A percentile compares a stretch with the other conserved stretches of the same genome.
phyloP scores from a whole-genome alignment of 2,113 vertebrate species.

The Passer montanus region DNA sequence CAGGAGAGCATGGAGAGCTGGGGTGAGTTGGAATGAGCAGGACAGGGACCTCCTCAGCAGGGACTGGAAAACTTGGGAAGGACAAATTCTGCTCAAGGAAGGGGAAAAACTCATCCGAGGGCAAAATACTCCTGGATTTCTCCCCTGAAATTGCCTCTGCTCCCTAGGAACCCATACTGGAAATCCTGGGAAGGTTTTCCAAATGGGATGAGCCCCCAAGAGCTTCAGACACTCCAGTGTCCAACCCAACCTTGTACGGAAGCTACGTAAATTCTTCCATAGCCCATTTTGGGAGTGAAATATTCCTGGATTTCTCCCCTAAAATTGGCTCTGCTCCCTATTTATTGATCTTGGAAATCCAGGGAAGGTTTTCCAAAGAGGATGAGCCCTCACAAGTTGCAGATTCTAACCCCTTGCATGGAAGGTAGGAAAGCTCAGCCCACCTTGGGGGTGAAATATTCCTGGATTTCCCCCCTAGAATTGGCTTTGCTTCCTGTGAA shows the following conservation, averaged over 20 bases:
- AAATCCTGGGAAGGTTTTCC: neutral
- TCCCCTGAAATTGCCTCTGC: neutral
- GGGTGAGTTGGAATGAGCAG: neutral
- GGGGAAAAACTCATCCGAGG: neutral
- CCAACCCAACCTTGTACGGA: neutral
- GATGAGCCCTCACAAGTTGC: too few species aligned
- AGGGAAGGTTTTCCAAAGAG: accelerated
- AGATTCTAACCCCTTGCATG: neutral
- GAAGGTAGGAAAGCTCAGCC: neutral
- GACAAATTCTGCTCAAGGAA: neutral
- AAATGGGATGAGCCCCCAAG: accelerated
- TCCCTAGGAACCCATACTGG: accelerated
- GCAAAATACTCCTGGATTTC: neutral
- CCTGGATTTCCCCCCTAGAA: neutral
- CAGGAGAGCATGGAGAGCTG: neutral
- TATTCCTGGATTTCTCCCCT: neutral
- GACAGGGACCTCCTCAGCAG: neutral
- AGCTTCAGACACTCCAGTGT: accelerated
- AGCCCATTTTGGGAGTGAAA: neutral
- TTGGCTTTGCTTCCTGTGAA: neutral
- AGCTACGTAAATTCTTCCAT: accelerated
- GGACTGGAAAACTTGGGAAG: neutral
- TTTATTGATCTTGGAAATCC: neutral
- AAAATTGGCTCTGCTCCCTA: neutral
- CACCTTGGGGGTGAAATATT: neutral